These are phyloP conservation scores for Ailuropoda melanoleuca DNA, from an alignment of 2,113 vertebrate species.

Conservation along the genomic window DNA sequence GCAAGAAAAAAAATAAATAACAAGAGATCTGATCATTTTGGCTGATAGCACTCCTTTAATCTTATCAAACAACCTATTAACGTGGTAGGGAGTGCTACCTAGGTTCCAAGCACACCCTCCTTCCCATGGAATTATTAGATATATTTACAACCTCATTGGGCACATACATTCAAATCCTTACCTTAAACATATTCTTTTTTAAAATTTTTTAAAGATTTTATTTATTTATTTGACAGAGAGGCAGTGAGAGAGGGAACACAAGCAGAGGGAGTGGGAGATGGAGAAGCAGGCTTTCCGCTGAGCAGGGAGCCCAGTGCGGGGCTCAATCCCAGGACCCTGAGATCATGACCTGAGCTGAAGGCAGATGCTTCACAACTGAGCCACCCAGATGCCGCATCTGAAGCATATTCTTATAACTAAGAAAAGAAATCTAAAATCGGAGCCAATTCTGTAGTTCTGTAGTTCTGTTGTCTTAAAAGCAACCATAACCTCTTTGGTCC, in stretches of 20 bases:
- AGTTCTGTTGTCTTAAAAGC: conserved; percentile 7
- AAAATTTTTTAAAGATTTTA: too few relatives aligned
- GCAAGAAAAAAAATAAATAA: background rate
- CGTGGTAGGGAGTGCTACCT: background rate
- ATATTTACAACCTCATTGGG: background rate
- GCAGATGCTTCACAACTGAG: too few relatives aligned
- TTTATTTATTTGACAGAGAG: too few relatives aligned
- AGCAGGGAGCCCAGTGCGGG: too few relatives aligned
- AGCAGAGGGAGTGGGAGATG: too few relatives aligned
- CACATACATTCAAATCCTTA: background rate
- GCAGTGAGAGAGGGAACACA: too few relatives aligned
- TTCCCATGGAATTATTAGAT: background rate
- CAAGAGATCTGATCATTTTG: background rate
- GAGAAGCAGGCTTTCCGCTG: too few relatives aligned
- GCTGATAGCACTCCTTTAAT: background rate
- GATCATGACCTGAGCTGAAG: too few relatives aligned
- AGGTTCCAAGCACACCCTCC: background rate
- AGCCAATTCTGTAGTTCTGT: background rate
- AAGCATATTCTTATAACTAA: background rate
- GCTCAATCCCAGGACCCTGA: too few relatives aligned
- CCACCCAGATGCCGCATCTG: too few relatives aligned
- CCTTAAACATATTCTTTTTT: background rate
- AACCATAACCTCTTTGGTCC: background rate
- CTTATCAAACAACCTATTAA: background rate
- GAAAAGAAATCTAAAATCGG: background rate